Evolutionary conservation across 2,113 vertebrate genomes (phyloP), one percentile per base, ranked within the genome.

Genomic region (Macrotis lagotis): DNA sequence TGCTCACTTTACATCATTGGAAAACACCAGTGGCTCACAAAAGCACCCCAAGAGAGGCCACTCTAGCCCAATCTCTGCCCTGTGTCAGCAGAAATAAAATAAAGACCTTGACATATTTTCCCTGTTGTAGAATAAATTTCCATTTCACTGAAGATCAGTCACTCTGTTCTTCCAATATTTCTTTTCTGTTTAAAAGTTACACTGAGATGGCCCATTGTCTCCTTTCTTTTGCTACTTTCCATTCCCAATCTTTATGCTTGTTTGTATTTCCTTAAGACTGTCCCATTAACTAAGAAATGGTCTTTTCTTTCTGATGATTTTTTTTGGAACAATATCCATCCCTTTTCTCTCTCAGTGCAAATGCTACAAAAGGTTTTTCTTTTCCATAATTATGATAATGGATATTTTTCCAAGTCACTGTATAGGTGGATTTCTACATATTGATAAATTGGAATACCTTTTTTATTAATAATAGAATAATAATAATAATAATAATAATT

Each of bases 371-470:
- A n/a, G 14, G 66, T 92, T 92, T 47, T 19, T 53, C 91, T 90
- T 53, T 49, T 53, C 52, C 0, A 12, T 52, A 48, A 47, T 91
- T 90, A 37, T 0, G 9, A 50, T 14, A 51, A 91, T 95, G 89
- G 90, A 22, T 31, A 48, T 91, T 93, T 91, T 93, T 37, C 95
- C 28, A 0, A 94, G 48, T 53, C 0, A 0, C 10, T 48, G 10
- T 83, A 49, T 26, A 51, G 74, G 51, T 14, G n/a, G 91, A 26
- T 49, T 28, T 48, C 55, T 96, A 55, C n/a, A 89, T 95, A 91
- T 95, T 96, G 94, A 92, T 96, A 93, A 95, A 44, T 90, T 89
- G 91, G 90, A 50, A 94, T 90, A 66, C 48, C 83, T 25, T 49
- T 88, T 51, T 50, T 59, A 50, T 49, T 44, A 90, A 0, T 14